A percentile compares a stretch with the other conserved stretches of the same genome.
Conservation (phyloP, 2,113 vertebrate genomes). For the Himantopus leucocephalus region DNA sequence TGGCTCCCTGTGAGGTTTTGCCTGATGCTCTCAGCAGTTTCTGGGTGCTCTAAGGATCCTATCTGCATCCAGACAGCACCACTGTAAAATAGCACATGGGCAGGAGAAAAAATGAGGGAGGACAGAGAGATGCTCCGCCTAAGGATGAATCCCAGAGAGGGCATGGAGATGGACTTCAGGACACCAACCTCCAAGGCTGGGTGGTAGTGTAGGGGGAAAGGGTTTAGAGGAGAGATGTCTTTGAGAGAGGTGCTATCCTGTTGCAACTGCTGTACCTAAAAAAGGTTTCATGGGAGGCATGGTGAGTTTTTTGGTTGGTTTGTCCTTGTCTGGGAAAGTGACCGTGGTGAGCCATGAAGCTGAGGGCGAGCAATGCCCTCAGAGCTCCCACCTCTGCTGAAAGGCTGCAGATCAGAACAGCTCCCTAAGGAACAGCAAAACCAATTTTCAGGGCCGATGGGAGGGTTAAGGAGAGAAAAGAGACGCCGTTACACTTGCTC, state of each 20-base stretch:
- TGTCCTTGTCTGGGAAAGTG: not conserved
- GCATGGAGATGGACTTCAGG: not conserved
- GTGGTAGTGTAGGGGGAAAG: too few species aligned
- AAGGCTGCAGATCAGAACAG: not conserved
- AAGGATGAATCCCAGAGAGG: not conserved
- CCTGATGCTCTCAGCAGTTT: not conserved
- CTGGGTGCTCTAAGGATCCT: not conserved
- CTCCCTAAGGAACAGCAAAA: not conserved
- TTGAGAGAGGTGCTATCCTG: not conserved
- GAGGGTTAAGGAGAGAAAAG: not conserved
- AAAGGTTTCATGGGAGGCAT: not conserved
- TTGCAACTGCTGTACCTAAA: not conserved
- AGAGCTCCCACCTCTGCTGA: rapidly evolving
- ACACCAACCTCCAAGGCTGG: not conserved
- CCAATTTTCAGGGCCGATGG: not conserved
- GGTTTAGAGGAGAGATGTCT: not conserved
- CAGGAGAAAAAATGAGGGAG: not conserved
- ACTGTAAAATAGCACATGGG: not conserved
- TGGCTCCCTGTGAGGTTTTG: not conserved
- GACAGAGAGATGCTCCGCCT: not conserved
- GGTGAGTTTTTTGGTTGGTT: not conserved
- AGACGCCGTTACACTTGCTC: not conserved
- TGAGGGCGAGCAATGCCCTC: not conserved
- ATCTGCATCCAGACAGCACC: not conserved
- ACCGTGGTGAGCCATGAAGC: not conserved